A percentile compares a stretch with the other conserved stretches of the same genome.
These are phyloP conservation scores for Tetrax tetrax DNA, from an alignment of 2,113 vertebrate species.

Conservation along the genomic window DNA sequence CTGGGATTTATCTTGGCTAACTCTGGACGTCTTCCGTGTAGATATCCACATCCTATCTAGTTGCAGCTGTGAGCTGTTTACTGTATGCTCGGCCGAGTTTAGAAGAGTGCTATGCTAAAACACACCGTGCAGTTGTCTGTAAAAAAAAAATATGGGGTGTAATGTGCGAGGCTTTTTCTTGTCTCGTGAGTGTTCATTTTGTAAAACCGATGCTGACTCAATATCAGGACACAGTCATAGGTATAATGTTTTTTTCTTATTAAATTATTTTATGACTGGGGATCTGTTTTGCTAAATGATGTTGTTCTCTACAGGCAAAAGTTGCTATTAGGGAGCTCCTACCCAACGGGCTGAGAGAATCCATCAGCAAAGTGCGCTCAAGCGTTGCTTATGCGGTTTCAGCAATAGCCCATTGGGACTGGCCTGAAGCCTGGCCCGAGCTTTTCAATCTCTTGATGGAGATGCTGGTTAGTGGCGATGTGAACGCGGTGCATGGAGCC, in stretches of 20 bases:
- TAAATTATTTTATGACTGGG: not conserved
- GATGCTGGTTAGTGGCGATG: conserved; percentile 95
- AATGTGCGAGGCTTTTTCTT: not conserved
- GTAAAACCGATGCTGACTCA: not conserved
- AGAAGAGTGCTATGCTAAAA: not conserved
- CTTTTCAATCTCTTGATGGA: conserved; percentile 97
- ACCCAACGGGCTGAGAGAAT: conserved; percentile 91
- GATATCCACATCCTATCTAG: not conserved
- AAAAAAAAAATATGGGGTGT: rapidly evolving
- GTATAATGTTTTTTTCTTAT: not conserved
- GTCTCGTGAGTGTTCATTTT: not conserved
- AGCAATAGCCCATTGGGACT: conserved; percentile 98
- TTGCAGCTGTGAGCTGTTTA: not conserved
- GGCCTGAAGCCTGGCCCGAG: conserved; percentile 97
- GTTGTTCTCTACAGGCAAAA: conserved; percentile 83
- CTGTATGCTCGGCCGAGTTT: not conserved
- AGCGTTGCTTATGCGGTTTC: conserved; percentile 98
- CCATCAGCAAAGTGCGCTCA: conserved; percentile 97
- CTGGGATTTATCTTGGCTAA: not conserved
- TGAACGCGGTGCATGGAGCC: conserved; percentile 94
- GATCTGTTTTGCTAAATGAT: not conserved
- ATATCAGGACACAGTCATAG: not conserved
- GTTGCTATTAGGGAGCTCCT: conserved; percentile 91
- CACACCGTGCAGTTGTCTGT: not conserved
- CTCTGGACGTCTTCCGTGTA: not conserved